Percentiles rank a stretch among this genome's conserved stretches.
phyloP scores from a whole-genome alignment of 2,888 invertebrate genomes.

The Melanostoma mellinum region DNA sequence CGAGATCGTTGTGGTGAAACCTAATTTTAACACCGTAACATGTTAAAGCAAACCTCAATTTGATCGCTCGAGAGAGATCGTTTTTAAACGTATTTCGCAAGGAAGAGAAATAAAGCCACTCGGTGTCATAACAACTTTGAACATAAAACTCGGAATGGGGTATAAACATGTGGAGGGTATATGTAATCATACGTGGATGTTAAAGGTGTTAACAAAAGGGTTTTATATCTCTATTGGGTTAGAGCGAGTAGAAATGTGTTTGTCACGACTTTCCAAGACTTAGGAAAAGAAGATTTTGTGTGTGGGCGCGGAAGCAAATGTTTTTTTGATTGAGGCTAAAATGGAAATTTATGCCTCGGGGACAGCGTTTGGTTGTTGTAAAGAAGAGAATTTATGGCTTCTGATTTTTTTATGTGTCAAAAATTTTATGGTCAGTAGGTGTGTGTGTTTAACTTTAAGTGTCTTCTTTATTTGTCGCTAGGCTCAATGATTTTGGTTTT shows the following conservation, averaged over 20 bases:
- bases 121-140: constrained; percentile 31
- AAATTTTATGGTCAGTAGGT: neutral
- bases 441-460: no score
- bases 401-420: constrained; percentile 20
- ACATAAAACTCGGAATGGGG: constrained; percentile 8
- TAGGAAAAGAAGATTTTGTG: constrained; percentile 17
- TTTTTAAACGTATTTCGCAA: constrained; percentile 4
- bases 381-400: constrained; percentile 44
- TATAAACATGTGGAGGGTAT: neutral
- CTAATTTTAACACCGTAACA: constrained; percentile 18
- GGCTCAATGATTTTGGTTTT: no score
- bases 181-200: constrained; percentile 6
- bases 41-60: constrained; percentile 24
- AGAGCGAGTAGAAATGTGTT: constrained; percentile 30
- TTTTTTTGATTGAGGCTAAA: constrained; percentile 14
- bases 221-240: constrained; percentile 57
- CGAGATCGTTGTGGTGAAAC: constrained; percentile 33
- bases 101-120: neutral
- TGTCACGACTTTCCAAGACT: constrained; percentile 1
- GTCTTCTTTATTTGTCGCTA: neutral
- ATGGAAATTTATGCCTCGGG: constrained; percentile 43
- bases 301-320: constrained; percentile 23
- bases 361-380: constrained; percentile 21
- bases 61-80: neutral
- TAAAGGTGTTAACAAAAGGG: constrained; percentile 36